phyloP scores from a whole-genome alignment of 2,888 invertebrate species.

The Andrena flavipes region DNA sequence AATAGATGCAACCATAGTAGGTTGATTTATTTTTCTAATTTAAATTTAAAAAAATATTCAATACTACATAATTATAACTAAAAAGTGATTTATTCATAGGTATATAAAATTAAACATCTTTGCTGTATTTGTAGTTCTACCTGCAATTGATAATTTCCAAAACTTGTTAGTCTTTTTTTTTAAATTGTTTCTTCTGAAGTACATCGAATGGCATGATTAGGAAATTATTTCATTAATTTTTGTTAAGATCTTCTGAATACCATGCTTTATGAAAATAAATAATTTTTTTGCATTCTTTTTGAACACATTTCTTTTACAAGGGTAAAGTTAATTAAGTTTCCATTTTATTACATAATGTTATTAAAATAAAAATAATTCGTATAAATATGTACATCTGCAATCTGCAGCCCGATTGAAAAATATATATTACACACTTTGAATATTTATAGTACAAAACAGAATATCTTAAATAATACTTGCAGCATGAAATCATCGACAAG shows the following conservation, averaged over 20 bases:
- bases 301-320: not conserved
- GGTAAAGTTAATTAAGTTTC: not conserved
- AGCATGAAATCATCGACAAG: not conserved
- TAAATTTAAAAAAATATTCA: not conserved
- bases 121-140: not conserved
- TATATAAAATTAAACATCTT: not conserved
- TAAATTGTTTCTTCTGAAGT: not conserved
- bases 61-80: not conserved
- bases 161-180: not conserved
- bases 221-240: not conserved
- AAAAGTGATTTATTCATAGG: not conserved
- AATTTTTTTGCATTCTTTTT: not conserved
- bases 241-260: too few species aligned
- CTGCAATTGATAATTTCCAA: not conserved
- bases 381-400: not conserved
- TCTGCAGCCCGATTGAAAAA: not conserved
- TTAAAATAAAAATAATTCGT: not conserved
- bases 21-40: not conserved
- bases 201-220: not conserved
- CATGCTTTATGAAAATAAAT: not conserved
- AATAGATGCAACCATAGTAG: not conserved
- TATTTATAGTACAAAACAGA: not conserved
- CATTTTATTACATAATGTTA: not conserved
- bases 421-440: not conserved
- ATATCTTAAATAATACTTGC: not conserved